These are phyloP conservation scores for Anser cygnoides DNA, from an alignment of 2,113 vertebrate species.

Conservation along the genomic window DNA sequence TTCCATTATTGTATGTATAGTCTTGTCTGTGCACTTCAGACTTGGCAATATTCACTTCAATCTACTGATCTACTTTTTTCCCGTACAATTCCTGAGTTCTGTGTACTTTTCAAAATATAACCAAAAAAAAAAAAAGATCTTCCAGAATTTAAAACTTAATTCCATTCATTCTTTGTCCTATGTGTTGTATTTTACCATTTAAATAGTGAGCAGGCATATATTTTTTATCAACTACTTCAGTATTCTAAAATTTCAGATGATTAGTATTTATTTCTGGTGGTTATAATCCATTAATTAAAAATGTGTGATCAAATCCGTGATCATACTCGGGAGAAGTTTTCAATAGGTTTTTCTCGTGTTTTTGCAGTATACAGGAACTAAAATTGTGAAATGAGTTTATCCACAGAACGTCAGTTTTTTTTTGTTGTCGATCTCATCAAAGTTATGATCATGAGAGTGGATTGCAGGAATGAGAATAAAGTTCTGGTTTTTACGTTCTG, in stretches of 20 bases:
- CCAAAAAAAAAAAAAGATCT: not conserved
- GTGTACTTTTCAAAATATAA: not conserved
- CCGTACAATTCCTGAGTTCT: not conserved
- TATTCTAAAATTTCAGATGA: not conserved
- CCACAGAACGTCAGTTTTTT: not conserved
- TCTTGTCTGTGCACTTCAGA: not conserved
- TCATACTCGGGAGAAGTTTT: not conserved
- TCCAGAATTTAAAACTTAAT: not conserved
- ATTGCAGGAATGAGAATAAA: not conserved
- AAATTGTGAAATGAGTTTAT: not conserved
- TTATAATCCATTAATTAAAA: not conserved
- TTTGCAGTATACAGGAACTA: not conserved
- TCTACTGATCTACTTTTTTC: not conserved
- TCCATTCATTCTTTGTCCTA: not conserved
- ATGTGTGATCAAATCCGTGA: not conserved
- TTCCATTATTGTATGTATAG: not conserved
- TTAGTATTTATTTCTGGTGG: not conserved
- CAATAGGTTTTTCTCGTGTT: not conserved
- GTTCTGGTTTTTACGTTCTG: not conserved
- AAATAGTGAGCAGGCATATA: not conserved
- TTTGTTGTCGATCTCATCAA: not conserved
- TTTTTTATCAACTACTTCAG: not conserved
- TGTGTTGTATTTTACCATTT: not conserved
- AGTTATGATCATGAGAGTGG: not conserved
- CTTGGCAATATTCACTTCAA: not conserved